Evolutionary conservation across 2,888 invertebrate genomes (phyloP).

Genomic region (Lasius fuliginosus): DNA sequence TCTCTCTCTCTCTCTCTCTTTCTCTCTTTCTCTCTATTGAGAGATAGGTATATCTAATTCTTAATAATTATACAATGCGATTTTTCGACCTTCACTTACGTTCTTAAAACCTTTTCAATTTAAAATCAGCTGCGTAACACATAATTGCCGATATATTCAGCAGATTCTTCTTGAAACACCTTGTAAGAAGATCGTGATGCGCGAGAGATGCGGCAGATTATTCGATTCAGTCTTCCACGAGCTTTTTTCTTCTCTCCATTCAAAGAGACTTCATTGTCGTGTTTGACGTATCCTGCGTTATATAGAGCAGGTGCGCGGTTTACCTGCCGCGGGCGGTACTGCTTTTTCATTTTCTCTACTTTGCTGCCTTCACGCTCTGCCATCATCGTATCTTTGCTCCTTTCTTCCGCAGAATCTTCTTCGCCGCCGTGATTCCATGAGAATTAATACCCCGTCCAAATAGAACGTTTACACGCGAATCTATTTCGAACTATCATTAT

Average conservation of each 20-base stretch:
- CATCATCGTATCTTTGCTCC: slow-evolving; percentile 56
- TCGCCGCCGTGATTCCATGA: slow-evolving; percentile 24
- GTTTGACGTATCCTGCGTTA: slow-evolving; percentile 64
- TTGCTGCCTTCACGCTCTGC: slow-evolving; percentile 58
- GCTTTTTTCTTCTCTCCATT: slow-evolving; percentile 10
- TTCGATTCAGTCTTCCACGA: slow-evolving; percentile 29
- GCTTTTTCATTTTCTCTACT: slow-evolving; percentile 74
- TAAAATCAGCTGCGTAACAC: neutral
- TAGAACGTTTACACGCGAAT: slow-evolving; percentile 68
- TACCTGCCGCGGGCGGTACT: slow-evolving; percentile 77
- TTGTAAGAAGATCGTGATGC: slow-evolving; percentile 12
- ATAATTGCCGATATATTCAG: neutral
- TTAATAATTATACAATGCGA: neutral
- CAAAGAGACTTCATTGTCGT: slow-evolving; percentile 46
- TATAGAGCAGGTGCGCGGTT: slow-evolving; percentile 77
- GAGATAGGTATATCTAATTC: neutral
- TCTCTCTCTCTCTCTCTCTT: too few relatives aligned
- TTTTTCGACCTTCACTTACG: neutral
- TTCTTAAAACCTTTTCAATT: neutral
- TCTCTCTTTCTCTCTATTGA: neutral
- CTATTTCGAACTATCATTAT: slow-evolving; percentile 47
- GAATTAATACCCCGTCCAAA: slow-evolving; percentile 68
- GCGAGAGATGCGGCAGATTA: slow-evolving; percentile 42
- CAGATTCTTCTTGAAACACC: slow-evolving; percentile 15
- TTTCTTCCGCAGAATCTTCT: slow-evolving; percentile 48